Evolutionary conservation across 2,888 invertebrate species (phyloP).

Genomic region (Phalangium opilio): DNA sequence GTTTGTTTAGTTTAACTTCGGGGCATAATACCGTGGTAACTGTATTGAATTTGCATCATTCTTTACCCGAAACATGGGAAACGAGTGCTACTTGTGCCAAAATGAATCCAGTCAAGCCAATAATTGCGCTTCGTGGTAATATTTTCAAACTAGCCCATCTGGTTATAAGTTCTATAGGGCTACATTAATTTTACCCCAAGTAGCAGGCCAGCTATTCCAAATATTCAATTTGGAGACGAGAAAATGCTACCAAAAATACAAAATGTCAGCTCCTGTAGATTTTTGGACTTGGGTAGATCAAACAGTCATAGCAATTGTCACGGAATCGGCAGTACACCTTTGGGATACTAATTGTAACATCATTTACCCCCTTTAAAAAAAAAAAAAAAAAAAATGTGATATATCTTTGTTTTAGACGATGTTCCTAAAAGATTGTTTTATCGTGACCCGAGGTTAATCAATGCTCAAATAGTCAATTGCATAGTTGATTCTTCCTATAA

Average conservation of each 20-base stretch:
- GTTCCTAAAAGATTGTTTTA: conserved; percentile 26
- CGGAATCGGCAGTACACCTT: conserved; percentile 29
- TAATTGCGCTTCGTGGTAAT: conserved; percentile 30
- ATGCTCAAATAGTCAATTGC: conserved; percentile 30
- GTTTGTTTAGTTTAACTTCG: conserved; percentile 1
- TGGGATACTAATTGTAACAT: conserved; percentile 29
- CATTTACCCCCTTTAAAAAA: conserved; percentile 6
- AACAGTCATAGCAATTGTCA: conserved; percentile 29
- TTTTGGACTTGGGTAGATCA: conserved; percentile 31
- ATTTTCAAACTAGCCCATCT: neutral
- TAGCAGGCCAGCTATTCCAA: conserved; percentile 20
- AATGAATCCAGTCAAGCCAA: conserved; percentile 29
- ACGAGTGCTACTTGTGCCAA: conserved; percentile 31
- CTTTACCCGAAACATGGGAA: conserved; percentile 28
- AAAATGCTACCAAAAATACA: conserved; percentile 25
- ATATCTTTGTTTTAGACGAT: neutral
- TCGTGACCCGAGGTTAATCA: conserved; percentile 27
- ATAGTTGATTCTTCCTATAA: conserved; percentile 27
- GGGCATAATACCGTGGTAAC: conserved; percentile 22
- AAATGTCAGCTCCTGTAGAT: conserved; percentile 25
- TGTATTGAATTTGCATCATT: conserved; percentile 29
- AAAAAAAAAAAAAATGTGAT: neutral
- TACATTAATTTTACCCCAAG: too few relatives aligned
- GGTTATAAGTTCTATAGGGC: too few relatives aligned
- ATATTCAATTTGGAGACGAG: conserved; percentile 29